phyloP scores from a whole-genome alignment of 1,140 invertebrate species.

The Pteromalus puparum region DNA sequence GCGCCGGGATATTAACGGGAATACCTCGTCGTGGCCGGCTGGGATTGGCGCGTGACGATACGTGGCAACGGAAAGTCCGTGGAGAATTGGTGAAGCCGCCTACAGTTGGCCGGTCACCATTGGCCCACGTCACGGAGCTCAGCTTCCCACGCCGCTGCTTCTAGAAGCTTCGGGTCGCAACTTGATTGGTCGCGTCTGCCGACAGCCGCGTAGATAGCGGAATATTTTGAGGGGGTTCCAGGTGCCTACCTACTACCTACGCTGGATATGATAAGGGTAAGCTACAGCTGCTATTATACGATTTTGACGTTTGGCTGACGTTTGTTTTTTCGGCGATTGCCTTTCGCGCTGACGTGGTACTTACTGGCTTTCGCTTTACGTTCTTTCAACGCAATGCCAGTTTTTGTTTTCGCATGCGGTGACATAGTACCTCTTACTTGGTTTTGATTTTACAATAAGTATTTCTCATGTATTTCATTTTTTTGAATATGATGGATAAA shows the following conservation, averaged over 20 bases:
- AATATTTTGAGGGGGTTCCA: constrained; percentile 48
- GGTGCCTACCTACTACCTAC: not conserved
- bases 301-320: too few species aligned
- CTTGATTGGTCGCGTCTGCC: constrained; percentile 49
- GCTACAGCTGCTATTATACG: too few species aligned
- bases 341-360: not conserved
- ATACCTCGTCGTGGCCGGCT: constrained; percentile 73
- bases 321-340: too few species aligned
- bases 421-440: too few species aligned
- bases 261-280: too few species aligned
- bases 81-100: constrained; percentile 62
- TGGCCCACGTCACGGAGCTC: constrained; percentile 75
- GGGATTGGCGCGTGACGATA: constrained; percentile 70
- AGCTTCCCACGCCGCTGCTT: constrained; percentile 37
- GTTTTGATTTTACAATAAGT: too few species aligned
- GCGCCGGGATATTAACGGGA: constrained; percentile 73
- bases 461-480: too few species aligned
- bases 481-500: too few species aligned
- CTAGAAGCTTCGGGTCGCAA: constrained; percentile 61
- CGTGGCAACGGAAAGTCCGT: constrained; percentile 61
- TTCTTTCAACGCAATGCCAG: not conserved
- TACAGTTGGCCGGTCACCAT: constrained; percentile 74
- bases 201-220: constrained; percentile 44
- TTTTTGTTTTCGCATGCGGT: too few species aligned
- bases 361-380: not conserved